These are phyloP conservation scores for Lasioglossum lativentre DNA, from an alignment of 2,888 invertebrate species.

Conservation along the genomic window DNA sequence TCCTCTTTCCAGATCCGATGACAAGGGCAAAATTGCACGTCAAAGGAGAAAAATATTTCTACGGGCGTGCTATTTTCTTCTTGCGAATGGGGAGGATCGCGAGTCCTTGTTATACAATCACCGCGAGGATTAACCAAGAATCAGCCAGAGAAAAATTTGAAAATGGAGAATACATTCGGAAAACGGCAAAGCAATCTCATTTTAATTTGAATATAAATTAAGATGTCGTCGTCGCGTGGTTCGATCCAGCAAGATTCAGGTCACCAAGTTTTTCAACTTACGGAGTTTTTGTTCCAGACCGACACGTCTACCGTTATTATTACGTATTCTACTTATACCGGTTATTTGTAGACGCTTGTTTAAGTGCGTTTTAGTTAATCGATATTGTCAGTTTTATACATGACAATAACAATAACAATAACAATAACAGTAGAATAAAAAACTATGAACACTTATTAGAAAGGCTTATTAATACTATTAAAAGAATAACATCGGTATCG, in stretches of 20 bases:
- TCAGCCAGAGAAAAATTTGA: neutral
- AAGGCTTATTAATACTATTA: no score
- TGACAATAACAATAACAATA: no score
- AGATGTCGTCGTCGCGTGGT: neutral
- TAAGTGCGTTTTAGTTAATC: neutral
- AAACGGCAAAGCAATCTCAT: neutral
- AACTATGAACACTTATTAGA: no score
- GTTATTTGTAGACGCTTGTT: no score
- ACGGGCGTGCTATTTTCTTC: neutral
- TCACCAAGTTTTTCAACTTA: neutral
- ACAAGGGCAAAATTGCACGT: constrained; percentile 9
- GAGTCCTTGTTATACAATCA: neutral
- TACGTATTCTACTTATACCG: no score
- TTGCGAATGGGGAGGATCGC: no score
- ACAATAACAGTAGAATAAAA: no score
- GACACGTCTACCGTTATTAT: neutral
- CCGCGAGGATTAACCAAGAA: neutral
- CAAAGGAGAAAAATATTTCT: neutral
- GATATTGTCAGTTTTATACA: no score
- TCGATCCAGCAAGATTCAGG: neutral
- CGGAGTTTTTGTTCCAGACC: neutral
- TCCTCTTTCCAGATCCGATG: constrained; percentile 3
- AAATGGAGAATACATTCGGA: neutral
- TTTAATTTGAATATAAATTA: constrained; percentile 4
- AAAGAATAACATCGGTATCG: no score